Evolutionary conservation across 2,888 invertebrate species (phyloP), one percentile per base, ranked within the genome.

Genomic region (Noctua pronuba): DNA sequence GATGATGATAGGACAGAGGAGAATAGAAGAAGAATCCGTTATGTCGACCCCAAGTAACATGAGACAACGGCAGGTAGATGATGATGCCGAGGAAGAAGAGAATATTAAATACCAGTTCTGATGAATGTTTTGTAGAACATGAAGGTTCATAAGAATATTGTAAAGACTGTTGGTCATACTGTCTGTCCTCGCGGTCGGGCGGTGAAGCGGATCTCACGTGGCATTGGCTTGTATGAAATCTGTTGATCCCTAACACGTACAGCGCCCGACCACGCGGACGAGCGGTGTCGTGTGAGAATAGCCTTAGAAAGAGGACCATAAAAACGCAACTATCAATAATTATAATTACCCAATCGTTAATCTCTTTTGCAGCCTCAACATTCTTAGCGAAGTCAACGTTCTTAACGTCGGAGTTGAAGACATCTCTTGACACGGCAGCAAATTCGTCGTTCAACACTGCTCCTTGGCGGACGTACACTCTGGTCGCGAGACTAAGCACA

Each of bases 291-390:
- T n/a, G 52, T n/a, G n/a, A n/a, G n/a, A 6, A 58, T 28, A 16
- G 4, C 18, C 7, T 41, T n/a, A 65, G 1, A 65, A 28, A 64
- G 5, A 13, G 0, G 18, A 35, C 16, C 28, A 49, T 49, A 13
- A 46, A 52, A 60, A 46, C 2, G 13, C 31, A 11, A 24, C 16
- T 52, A 41, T 38, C 0, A 52, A 62, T 24, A 28, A 38, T 31
- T 44, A 4, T 10, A 4, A 16, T 46, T 91, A 96, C 98, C 98
- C 99, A 99, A 1, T 91, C 81, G 91, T 99, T 99, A 70, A 99
- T 98, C 16, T 93, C 95, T 0, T 94, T 86, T 0, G 97, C 97
- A 4, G 97, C 95, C 13, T 91, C 92, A 0, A 69, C 79, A 1
- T 95, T 93, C 31, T 97, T 87, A 0, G 72, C 73, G 85, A 99